A percentile compares a stretch with the other conserved stretches of the same genome.
phyloP scores from a whole-genome alignment of 1,140 invertebrate species.

The Dinoponera quadriceps region DNA sequence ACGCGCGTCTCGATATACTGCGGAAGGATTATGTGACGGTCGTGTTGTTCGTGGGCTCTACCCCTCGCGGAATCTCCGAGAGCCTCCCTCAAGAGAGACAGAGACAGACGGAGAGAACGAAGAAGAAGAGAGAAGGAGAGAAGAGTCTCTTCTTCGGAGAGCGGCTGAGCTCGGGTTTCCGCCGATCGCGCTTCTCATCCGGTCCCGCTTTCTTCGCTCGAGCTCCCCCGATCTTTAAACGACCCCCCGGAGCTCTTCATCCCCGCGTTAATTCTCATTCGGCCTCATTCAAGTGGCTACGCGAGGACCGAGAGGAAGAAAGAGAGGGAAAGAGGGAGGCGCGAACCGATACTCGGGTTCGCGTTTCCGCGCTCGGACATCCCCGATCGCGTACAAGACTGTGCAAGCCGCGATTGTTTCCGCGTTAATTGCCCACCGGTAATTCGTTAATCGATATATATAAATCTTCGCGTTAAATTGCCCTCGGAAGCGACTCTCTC shows the following conservation, averaged over 20 bases:
- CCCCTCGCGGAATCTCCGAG: background rate
- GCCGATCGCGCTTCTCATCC: no score
- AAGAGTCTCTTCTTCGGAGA: no score
- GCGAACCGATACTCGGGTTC: background rate
- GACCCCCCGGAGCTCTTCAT: no score
- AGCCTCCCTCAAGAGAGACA: background rate
- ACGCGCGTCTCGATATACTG: no score
- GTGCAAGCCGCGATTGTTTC: background rate
- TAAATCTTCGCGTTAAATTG: background rate
- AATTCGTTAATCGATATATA: background rate
- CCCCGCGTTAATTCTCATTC: background rate
- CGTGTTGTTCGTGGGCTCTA: constrained; percentile 14
- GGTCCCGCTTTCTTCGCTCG: no score
- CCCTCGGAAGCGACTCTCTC: no score
- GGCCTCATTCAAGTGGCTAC: background rate
- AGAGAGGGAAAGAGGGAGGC: no score
- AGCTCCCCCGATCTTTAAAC: background rate
- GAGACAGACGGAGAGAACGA: background rate
- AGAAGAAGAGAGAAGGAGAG: no score
- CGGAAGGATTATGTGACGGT: constrained; percentile 40
- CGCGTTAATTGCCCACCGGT: background rate
- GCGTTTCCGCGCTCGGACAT: background rate
- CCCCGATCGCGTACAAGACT: background rate
- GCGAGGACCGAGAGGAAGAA: background rate
- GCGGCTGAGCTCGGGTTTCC: no score